Evolutionary conservation across 1,140 invertebrate species (phyloP).

Genomic region (Hirudo medicinalis): DNA sequence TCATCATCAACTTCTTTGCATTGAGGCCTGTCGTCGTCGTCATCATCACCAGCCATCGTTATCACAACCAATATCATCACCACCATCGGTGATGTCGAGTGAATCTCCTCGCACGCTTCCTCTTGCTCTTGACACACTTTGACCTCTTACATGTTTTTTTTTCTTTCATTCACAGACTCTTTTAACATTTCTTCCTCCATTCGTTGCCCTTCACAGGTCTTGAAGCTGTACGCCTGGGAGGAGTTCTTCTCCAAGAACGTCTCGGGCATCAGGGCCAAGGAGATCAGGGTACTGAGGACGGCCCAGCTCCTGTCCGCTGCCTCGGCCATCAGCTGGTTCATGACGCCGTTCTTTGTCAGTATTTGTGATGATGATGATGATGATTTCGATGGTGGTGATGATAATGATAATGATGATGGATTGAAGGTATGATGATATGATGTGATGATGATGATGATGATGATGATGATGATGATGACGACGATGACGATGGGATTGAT

Average conservation of each 20-base stretch:
- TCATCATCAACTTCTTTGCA: no score
- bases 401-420: not conserved
- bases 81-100: no score
- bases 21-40: no score
- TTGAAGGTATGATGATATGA: not conserved
- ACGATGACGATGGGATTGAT: not conserved
- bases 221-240: constrained; percentile 32
- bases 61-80: no score
- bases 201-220: constrained; percentile 21
- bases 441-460: not conserved
- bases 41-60: no score
- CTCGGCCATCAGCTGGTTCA: constrained; percentile 80
- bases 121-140: no score
- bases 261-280: constrained; percentile 29
- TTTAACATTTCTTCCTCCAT: no score
- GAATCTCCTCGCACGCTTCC: no score
- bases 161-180: no score
- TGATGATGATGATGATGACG: not conserved
- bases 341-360: constrained; percentile 64
- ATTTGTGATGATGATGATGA: no score
- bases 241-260: constrained; percentile 37
- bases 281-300: constrained; percentile 38
- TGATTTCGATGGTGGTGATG: not conserved
- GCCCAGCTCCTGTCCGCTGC: constrained; percentile 42
- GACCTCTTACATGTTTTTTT: no score